Conservation (phyloP, 2,797 vertebrate genomes). For the Mionectes olivaceus region DNA sequence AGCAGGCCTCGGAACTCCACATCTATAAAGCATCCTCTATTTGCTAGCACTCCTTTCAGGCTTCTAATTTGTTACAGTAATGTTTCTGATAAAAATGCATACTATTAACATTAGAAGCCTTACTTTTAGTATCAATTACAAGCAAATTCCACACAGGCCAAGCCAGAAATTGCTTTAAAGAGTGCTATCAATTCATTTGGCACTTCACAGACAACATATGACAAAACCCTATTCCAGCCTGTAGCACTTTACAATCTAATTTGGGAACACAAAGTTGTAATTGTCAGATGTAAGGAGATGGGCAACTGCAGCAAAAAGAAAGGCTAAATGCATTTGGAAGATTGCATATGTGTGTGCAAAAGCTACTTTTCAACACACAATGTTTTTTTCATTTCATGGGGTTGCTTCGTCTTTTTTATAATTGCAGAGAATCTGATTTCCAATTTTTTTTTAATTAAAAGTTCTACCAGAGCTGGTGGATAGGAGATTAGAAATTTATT, state of each 20-base stretch:
- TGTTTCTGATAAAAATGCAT: neutral
- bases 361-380: neutral
- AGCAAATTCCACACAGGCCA: neutral
- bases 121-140: neutral
- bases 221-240: neutral
- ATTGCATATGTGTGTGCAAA: accelerated
- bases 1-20: neutral
- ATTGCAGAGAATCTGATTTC: neutral
- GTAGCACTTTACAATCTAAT: neutral
- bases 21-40: neutral
- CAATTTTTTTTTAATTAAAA: neutral
- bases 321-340: neutral
- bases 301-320: neutral
- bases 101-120: neutral
- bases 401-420: neutral
- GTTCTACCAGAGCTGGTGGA: neutral
- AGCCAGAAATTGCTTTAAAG: neutral
- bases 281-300: neutral
- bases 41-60: neutral
- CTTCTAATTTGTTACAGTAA: neutral
- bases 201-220: neutral
- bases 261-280: neutral
- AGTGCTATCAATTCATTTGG: neutral
- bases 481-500: neutral
- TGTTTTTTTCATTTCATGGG: neutral